A percentile compares a stretch with the other conserved stretches of the same genome.
Evolutionary conservation across 1,140 invertebrate genomes (phyloP).

Genomic region (Rhyacophila brunnea): DNA sequence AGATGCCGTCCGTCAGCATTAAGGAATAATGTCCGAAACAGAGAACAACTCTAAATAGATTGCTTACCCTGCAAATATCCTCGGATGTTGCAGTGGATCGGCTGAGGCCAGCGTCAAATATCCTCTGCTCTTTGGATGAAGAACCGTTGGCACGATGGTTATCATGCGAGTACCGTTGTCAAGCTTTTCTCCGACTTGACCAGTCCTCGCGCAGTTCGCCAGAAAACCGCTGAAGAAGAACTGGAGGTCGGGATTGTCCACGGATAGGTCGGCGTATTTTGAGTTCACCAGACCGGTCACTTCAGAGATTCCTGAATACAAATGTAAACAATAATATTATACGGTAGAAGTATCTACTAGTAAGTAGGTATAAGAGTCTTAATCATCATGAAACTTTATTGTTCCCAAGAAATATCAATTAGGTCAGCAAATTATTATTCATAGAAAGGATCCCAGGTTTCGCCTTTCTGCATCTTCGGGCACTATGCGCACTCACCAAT

Average conservation of each 20-base stretch:
- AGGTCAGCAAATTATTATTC: too few species aligned
- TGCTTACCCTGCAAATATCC: conserved; percentile 52
- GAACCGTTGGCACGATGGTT: conserved; percentile 63
- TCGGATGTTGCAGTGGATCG: conserved; percentile 65
- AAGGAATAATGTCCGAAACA: too few species aligned
- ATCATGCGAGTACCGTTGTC: conserved; percentile 62
- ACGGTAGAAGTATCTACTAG: too few species aligned
- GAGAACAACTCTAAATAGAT: too few species aligned
- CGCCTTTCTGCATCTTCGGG: too few species aligned
- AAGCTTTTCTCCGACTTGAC: conserved; percentile 75
- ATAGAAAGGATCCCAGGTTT: too few species aligned
- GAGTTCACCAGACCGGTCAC: conserved; percentile 81
- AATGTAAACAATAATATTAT: conserved; percentile 1
- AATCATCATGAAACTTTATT: too few species aligned
- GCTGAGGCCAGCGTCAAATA: conserved; percentile 67
- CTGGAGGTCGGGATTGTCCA: conserved; percentile 82
- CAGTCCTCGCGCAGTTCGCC: conserved; percentile 78
- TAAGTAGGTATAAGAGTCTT: too few species aligned
- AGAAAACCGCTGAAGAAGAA: conserved; percentile 82
- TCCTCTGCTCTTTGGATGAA: conserved; percentile 81
- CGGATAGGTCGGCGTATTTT: conserved; percentile 70
- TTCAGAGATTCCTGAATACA: conserved; percentile 67
- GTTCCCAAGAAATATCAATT: too few species aligned
- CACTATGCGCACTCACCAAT: too few species aligned
- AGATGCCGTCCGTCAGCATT: too few species aligned